Evolutionary conservation across 2,113 vertebrate genomes (phyloP).

Genomic region (Mandrillus leucophaeus): DNA sequence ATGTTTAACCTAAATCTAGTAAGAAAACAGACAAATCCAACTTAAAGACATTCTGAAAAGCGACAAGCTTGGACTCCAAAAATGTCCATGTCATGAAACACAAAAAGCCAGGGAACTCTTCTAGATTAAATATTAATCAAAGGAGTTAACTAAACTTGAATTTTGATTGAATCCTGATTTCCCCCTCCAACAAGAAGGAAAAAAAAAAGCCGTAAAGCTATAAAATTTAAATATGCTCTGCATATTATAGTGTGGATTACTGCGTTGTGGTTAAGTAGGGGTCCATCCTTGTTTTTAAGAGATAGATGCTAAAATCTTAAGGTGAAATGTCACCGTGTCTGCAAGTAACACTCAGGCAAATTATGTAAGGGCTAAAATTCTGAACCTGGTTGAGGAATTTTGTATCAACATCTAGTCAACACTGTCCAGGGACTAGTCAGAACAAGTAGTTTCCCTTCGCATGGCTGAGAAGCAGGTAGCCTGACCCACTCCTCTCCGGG

Average conservation of each 20-base stretch:
- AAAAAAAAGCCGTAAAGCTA: not conserved
- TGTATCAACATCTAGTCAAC: not conserved
- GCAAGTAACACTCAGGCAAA: not conserved
- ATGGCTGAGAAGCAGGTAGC: not conserved
- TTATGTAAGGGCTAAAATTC: not conserved
- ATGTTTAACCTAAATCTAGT: not conserved
- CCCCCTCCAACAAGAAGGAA: not conserved
- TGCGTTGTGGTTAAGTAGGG: not conserved
- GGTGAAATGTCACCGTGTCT: not conserved
- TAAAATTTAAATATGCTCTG: not conserved
- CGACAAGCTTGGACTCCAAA: not conserved
- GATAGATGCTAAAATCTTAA: not conserved
- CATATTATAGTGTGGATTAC: not conserved
- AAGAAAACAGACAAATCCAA: slow-evolving; percentile 32
- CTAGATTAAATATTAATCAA: not conserved
- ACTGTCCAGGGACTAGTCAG: not conserved
- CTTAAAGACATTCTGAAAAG: slow-evolving; percentile 19
- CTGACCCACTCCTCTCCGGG: not conserved
- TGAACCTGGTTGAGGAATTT: not conserved
- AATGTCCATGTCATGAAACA: not conserved
- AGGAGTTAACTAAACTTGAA: slow-evolving; percentile 5
- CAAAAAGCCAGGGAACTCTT: not conserved
- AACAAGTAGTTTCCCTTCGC: not conserved
- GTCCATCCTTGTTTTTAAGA: not conserved
- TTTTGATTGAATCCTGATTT: not conserved